A percentile compares a stretch with the other conserved stretches of the same genome.
These are phyloP conservation scores for Anser cygnoides DNA, from an alignment of 2,113 vertebrate species.

Conservation along the genomic window DNA sequence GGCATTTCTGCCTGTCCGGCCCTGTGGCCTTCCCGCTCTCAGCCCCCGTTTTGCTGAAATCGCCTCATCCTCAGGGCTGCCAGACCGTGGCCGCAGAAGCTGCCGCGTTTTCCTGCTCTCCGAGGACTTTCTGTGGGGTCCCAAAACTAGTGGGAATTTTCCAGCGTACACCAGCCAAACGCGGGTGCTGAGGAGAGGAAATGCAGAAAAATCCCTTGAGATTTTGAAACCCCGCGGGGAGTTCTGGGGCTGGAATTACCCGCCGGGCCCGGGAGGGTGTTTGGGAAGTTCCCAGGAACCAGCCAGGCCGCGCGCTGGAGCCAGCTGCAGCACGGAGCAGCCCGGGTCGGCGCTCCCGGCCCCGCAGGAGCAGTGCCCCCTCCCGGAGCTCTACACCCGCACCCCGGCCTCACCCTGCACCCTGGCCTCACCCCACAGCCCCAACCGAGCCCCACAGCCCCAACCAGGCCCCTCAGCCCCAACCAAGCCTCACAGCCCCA, in stretches of 20 bases:
- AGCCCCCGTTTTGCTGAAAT: fast-evolving
- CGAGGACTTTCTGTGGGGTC: neutral
- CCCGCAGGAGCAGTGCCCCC: too few relatives aligned
- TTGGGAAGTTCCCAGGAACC: neutral
- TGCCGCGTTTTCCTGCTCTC: fast-evolving
- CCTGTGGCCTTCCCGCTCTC: fast-evolving
- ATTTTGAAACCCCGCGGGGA: fast-evolving
- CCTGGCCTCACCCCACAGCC: too few relatives aligned
- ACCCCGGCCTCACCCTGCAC: too few relatives aligned
- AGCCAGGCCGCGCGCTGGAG: too few relatives aligned
- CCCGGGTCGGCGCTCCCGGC: too few relatives aligned
- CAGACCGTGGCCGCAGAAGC: fast-evolving
- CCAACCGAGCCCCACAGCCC: too few relatives aligned
- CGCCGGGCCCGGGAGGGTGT: fast-evolving
- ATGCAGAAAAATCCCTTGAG: neutral
- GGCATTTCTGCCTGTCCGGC: fast-evolving
- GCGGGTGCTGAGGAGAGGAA: neutral
- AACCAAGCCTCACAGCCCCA: too few relatives aligned
- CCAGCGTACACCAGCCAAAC: neutral
- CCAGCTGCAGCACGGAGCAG: too few relatives aligned
- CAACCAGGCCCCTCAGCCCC: too few relatives aligned
- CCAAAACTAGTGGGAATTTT: neutral
- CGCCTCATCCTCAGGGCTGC: fast-evolving
- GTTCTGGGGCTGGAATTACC: neutral
- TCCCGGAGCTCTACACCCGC: too few relatives aligned